Evolutionary conservation across 2,797 vertebrate genomes (phyloP), one percentile per base, ranked within the genome.

Genomic region (Anguilla pacifica): DNA sequence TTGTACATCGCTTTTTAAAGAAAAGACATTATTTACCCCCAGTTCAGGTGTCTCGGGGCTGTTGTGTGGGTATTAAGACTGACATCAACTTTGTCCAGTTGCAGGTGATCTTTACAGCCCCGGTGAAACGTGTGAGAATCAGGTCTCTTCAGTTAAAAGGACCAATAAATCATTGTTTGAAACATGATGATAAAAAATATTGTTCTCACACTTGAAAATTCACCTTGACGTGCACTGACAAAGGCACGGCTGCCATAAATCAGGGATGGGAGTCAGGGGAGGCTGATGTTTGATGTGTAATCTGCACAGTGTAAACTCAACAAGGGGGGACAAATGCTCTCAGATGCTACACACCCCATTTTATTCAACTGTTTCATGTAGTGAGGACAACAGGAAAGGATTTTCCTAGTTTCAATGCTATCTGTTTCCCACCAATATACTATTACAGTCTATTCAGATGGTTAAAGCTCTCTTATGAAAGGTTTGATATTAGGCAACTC

Each of bases 151-250:
- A 57, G 83, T 83, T n/a, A 61, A 87, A 85, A 70, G 82, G 51
- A 61, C 61, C 72, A 46, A 87, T 87, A 87, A 84, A 87, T 87
- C 87, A 87, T 77, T 22, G 51, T 87, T 87, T 84, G 84, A 87
- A 57, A 72, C 67, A 55, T 57, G 83, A 87, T 87, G 87, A 87
- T 87, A 87, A 74, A 87, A 87, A 85, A 87, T 87, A 87, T 67
- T 51, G 79, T 82, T 57, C 83, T 51, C 70, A 55, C 82, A 85
- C 83, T 72, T 57, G 51, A 87, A 77, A 84, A 84, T 85, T 87
- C 83, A 77, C 83, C 70, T 70, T 87, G 82, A 87, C 83, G 49
- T 57, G 64, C 64, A 39, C 82, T 74, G 64, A 87, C 49, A 82
- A 67, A 51, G 55, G 83, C 51, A 77, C 49, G 28, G 39, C 61